A percentile compares a stretch with the other conserved stretches of the same genome.
Evolutionary conservation across 1,140 invertebrate species (phyloP).

Genomic region (Polyergus mexicanus): DNA sequence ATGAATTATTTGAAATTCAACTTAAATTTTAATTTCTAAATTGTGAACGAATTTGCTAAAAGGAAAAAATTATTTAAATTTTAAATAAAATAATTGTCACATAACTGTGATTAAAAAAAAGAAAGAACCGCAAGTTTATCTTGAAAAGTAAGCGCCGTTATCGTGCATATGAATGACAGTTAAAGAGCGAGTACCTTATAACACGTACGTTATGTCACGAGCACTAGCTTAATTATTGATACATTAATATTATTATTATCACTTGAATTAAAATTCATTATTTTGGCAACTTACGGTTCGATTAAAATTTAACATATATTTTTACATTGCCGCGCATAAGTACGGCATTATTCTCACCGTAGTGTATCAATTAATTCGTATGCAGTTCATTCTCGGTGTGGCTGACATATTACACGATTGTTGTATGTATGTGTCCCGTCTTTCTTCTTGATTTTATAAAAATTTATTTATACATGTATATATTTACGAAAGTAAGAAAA

Average conservation of each 20-base stretch:
- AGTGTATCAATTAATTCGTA: constrained; percentile 77
- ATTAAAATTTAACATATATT: constrained; percentile 80
- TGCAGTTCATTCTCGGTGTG: constrained; percentile 75
- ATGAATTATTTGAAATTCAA: constrained; percentile 78
- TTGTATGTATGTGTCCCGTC: constrained; percentile 70
- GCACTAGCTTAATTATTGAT: constrained; percentile 74
- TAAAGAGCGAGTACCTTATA: constrained; percentile 70
- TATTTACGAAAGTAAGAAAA: constrained; percentile 87
- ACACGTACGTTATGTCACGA: constrained; percentile 75
- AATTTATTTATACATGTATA: constrained; percentile 83
- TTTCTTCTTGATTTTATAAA: constrained; percentile 82
- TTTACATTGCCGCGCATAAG: constrained; percentile 60
- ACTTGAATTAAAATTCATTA: constrained; percentile 83
- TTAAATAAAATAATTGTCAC: constrained; percentile 11
- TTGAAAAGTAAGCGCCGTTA: constrained; percentile 56
- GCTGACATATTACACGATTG: constrained; percentile 80
- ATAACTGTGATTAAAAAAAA: constrained; percentile 8
- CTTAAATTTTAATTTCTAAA: constrained; percentile 69
- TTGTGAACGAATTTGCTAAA: constrained; percentile 27
- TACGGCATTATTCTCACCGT: constrained; percentile 60
- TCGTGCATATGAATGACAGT: constrained; percentile 64
- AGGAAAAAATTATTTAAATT: constrained; percentile 42
- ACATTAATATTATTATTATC: constrained; percentile 78
- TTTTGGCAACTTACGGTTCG: constrained; percentile 85
- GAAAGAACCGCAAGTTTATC: constrained; percentile 80